Base-by-base conservation (phyloP, 2,113 vertebrate genomes). In the Campylorhamphus procurvoides region DNA sequence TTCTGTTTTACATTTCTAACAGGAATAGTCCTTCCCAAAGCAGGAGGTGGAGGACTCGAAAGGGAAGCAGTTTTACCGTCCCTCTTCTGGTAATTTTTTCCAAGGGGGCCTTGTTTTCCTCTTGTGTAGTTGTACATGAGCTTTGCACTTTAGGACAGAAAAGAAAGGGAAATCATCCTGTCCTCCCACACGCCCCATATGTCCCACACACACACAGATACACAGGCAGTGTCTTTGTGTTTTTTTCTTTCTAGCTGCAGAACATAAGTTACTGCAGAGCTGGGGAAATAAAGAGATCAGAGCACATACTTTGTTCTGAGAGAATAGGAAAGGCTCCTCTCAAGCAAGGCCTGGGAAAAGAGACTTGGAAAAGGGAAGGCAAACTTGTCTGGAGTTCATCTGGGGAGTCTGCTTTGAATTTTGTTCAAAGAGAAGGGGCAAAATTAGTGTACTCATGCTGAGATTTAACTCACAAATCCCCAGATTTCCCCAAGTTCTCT, bases 161-260 rank as follows among this genome's bases (percentile, higher is more conserved):
- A 76, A 76, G n/a, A 28, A 82, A 90, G 23, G 37, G 28, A 58
- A 81, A 64, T 5, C 14, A 31, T 67, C 44, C 44, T 89, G 17
- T 19, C 6, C 23, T 77, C 18, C 8, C 37, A 33, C 31, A 47
- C 0, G 0, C n/a, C 19, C 17, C 47, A 10, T 37, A 16, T 40
- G 22, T 10, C 64, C 62, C 7, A 49, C 8, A 42, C 22, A 24
- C 35, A 47, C 37, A 29, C 6, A 49, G 52, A 50, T 22, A 72
- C 4, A 4, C 14, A 40, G 27, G 19, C 11, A 74, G 20, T 0
- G 0, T 50, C 42, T 23, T 24, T 66, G 5, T 24, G 1, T 27
- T 42, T 22, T 74, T 86, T 69, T 39, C 7, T 33, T 71, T 72
- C 76, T 55, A 39, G 7, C 12, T 58, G n/a, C 27, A 83, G 33